phyloP scores from a whole-genome alignment of 2,797 vertebrate species.

The Chrysocyon brachyurus region DNA sequence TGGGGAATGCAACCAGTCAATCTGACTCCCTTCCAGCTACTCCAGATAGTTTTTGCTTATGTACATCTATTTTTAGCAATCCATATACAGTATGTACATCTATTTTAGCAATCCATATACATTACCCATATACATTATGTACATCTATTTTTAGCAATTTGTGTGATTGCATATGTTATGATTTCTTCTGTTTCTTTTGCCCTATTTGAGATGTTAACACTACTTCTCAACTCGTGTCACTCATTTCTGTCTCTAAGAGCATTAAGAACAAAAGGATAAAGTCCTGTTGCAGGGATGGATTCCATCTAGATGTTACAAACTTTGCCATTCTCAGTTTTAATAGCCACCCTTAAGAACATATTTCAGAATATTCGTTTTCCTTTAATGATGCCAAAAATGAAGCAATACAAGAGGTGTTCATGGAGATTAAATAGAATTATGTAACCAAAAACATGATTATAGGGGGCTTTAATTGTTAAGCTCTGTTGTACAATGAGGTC shows the following conservation, averaged over 20 bases:
- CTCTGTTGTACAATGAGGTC: slow-evolving; percentile 23
- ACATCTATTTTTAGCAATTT: background rate
- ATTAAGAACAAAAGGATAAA: background rate
- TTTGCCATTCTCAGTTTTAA: slow-evolving; percentile 26
- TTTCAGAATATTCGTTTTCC: slow-evolving; percentile 11
- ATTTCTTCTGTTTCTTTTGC: slow-evolving; percentile 35
- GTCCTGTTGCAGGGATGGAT: background rate
- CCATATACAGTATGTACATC: background rate
- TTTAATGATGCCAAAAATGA: slow-evolving; percentile 66
- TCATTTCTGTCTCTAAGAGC: slow-evolving; percentile 51
- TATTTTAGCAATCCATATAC: background rate
- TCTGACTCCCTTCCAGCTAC: background rate
- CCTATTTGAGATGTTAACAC: background rate
- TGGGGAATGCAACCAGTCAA: background rate
- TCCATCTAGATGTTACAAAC: background rate
- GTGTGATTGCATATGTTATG: background rate
- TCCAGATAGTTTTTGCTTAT: background rate
- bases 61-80: background rate
- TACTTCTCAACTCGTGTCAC: background rate
- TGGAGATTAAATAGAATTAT: slow-evolving; percentile 63
- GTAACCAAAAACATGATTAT: slow-evolving; percentile 38
- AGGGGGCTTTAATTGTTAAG: slow-evolving; percentile 40
- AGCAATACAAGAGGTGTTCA: slow-evolving; percentile 12
- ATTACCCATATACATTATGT: background rate
- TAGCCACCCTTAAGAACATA: background rate